A percentile compares a stretch with the other conserved stretches of the same genome.
Conservation (phyloP, 1,140 invertebrate genomes). For the Hyles euphorbiae region DNA sequence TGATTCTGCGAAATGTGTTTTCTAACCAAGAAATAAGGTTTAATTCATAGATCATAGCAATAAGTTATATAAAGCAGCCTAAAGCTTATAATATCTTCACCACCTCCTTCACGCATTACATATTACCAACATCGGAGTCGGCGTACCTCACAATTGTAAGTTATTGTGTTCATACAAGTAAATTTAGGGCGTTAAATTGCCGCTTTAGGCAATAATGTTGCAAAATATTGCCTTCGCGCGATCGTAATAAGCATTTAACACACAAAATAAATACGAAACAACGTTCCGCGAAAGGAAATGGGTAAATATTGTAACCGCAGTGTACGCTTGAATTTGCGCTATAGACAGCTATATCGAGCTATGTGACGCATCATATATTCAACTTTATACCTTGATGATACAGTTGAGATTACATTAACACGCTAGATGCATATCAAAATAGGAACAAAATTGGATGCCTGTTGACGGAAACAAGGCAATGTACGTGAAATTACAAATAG, state of each 20-base stretch:
- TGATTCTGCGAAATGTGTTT: too few relatives aligned
- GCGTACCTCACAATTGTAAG: too few relatives aligned
- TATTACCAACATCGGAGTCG: too few relatives aligned
- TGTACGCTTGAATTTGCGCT: constrained; percentile 19
- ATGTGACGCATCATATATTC: constrained; percentile 4
- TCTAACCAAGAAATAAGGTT: too few relatives aligned
- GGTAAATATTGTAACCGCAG: constrained; percentile 23
- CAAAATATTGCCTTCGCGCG: constrained; percentile 1
- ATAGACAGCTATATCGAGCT: constrained; percentile 20
- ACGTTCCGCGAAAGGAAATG: constrained; percentile 10
- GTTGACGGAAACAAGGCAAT: constrained; percentile 27
- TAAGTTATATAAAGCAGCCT: too few relatives aligned
- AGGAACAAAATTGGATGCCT: constrained; percentile 12
- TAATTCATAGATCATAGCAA: too few relatives aligned
- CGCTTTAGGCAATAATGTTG: not conserved
- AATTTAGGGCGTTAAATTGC: too few relatives aligned
- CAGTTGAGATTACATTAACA: constrained; percentile 4
- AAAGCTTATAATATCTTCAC: too few relatives aligned
- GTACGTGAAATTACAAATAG: constrained; percentile 18
- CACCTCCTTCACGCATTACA: not conserved
- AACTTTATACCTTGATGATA: constrained; percentile 4
- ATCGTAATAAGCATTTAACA: constrained; percentile 6
- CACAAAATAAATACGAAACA: constrained; percentile 16
- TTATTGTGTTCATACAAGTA: too few relatives aligned
- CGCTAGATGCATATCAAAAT: constrained; percentile 10